phyloP scores from a whole-genome alignment of 2,113 vertebrate species.

The Lota lota region DNA sequence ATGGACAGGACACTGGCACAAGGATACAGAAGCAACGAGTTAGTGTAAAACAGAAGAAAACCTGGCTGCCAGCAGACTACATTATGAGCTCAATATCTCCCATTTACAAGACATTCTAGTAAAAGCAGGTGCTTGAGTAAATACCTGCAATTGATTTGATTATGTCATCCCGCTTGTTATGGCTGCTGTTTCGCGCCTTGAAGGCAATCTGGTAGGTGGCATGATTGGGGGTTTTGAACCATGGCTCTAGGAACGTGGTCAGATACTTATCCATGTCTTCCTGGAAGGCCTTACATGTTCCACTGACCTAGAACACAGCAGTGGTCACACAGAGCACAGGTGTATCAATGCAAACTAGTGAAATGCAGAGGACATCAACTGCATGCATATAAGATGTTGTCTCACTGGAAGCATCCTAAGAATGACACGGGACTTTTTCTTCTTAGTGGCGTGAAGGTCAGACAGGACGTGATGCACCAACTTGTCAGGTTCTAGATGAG shows the following conservation, averaged over 20 bases:
- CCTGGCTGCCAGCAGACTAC: too few species aligned
- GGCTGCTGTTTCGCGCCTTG: constrained; percentile 92
- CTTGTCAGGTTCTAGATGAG: constrained; percentile 81
- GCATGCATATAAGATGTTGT: background rate
- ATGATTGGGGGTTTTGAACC: constrained; percentile 88
- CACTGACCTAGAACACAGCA: constrained; percentile 64
- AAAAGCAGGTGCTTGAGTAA: too few species aligned
- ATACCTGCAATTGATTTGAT: constrained; percentile 92
- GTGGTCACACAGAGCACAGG: background rate
- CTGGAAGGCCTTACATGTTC: constrained; percentile 89
- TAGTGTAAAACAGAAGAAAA: too few species aligned
- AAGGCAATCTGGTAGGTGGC: constrained; percentile 91
- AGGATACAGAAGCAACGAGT: too few species aligned
- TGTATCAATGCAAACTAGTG: background rate
- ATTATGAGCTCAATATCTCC: too few species aligned
- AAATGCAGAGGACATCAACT: background rate
- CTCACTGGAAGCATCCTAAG: constrained; percentile 90
- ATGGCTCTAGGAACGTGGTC: constrained; percentile 85
- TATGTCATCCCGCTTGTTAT: constrained; percentile 88
- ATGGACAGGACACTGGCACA: too few species aligned
- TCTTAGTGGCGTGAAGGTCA: constrained; percentile 87
- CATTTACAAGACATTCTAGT: too few species aligned
- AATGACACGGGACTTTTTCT: constrained; percentile 88
- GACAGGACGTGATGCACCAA: constrained; percentile 90
- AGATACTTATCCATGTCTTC: constrained; percentile 93